Evolutionary conservation across 37 sponge, comb jelly and placozoan genomes (phyloP).

Genomic region (Theonella swinhoei): DNA sequence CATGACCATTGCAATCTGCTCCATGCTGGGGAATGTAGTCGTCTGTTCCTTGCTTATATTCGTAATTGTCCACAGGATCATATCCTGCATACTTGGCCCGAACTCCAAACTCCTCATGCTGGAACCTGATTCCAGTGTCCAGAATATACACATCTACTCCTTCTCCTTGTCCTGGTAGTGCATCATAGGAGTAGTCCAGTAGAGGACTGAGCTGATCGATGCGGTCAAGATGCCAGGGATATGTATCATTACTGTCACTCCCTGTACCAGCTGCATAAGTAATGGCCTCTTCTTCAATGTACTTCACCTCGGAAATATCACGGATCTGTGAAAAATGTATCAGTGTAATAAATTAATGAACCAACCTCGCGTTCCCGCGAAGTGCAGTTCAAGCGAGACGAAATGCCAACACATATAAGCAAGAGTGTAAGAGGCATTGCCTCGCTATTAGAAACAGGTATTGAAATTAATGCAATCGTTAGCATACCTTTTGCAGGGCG

Average conservation of each 20-base stretch:
- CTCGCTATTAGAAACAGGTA: not conserved
- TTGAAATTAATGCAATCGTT: too few species aligned
- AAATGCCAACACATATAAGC: too few species aligned
- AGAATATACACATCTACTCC: constrained; percentile 67
- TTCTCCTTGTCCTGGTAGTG: constrained; percentile 18
- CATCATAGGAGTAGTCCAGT: constrained; percentile 15
- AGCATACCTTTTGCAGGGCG: constrained; percentile 7
- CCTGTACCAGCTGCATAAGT: not conserved
- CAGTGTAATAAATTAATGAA: too few species aligned
- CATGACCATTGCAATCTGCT: constrained; percentile 60
- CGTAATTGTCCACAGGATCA: constrained; percentile 40
- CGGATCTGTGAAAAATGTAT: not conserved
- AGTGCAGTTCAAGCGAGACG: too few species aligned
- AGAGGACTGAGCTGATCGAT: constrained; percentile 34
- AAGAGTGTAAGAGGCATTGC: not conserved
- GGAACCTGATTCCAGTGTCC: constrained; percentile 52
- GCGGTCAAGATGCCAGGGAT: constrained; percentile 50
- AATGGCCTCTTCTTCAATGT: constrained; percentile 28
- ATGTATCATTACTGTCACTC: not conserved
- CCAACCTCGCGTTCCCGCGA: too few species aligned
- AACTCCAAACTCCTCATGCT: constrained; percentile 37
- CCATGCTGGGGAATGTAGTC: constrained; percentile 1
- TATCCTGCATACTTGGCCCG: constrained; percentile 46
- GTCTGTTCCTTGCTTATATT: not conserved
- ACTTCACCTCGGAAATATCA: constrained; percentile 10